Evolutionary conservation across 1,140 invertebrate genomes (phyloP), one percentile per base, ranked within the genome.

Genomic region (Drosophila watanabei): DNA sequence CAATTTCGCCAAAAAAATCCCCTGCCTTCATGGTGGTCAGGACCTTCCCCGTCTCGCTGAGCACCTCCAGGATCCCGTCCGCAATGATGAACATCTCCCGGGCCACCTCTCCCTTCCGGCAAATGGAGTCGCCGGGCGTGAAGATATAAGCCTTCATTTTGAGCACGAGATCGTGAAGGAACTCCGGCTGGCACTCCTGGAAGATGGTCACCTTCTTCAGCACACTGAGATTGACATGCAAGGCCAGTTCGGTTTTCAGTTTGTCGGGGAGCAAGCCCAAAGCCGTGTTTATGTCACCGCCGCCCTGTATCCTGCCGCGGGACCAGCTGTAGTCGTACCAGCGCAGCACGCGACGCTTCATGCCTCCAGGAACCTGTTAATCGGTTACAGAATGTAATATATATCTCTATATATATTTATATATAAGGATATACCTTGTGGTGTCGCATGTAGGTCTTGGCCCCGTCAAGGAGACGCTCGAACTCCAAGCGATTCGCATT

Each of bases 321-420:
- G 98, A 99, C 98, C 98, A 99, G 4, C 98, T 98, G 93, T 99
- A 99, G 93, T 99, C 98, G 93, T 99, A 99, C 98, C 98, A 99
- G 11, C 98, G 95, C 20, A 99, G 95, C 8, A 99, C 98, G 28
- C 98, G 94, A 33, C 97, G 95, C 93, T 99, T 99, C 97, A 99
- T 98, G 10, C 97, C 97, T 28, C 97, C 96, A 2, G 98, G 98
- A n/a, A n/a, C n/a, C n/a, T n/a, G n/a, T n/a, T n/a, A n/a, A n/a
- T n/a, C 1, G n/a, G 35, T n/a, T 28, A 57, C 10, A 18, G 41
- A 20, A 30, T 16, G 39, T 20, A 13, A 18, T 18, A 18, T 7
- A 54, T 33, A 16, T n/a, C n/a, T n/a, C n/a, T 20, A 35, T 11
- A 24, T 3, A n/a, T 2, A 9, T 4, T 13, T 14, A 5, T 35